A percentile compares a stretch with the other conserved stretches of the same genome.
Evolutionary conservation across 1,140 invertebrate species (phyloP).

Genomic region (Magallana angulata): DNA sequence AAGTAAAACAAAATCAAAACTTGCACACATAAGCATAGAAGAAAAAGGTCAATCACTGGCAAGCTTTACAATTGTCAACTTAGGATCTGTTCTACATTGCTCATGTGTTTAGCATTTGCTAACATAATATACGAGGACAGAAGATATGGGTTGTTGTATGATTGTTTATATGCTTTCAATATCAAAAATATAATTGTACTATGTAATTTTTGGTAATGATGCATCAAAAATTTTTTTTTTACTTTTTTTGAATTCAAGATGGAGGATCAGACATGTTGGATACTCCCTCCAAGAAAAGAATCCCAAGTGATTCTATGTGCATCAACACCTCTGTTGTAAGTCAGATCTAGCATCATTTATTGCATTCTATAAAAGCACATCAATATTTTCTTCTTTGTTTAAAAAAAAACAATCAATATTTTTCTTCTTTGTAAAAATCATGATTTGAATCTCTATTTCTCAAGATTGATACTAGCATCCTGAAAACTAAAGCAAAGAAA

Average conservation of each 20-base stretch:
- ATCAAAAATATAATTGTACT: too few species aligned
- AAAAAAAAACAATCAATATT: background rate
- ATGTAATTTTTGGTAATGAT: too few species aligned
- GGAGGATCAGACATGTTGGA: background rate
- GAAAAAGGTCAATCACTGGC: too few species aligned
- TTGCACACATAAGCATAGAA: too few species aligned
- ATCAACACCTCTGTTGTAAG: conserved; percentile 8
- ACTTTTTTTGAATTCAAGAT: background rate
- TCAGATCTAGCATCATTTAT: background rate
- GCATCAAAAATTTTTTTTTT: too few species aligned
- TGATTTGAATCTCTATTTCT: background rate
- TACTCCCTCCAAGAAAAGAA: background rate
- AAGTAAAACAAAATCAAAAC: too few species aligned
- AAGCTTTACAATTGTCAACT: too few species aligned
- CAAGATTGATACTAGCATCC: background rate
- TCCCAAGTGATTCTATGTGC: background rate
- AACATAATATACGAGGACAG: too few species aligned
- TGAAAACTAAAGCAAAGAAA: conserved; percentile 24
- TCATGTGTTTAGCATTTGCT: too few species aligned
- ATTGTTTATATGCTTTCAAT: too few species aligned
- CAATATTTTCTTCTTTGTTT: background rate
- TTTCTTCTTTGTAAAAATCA: background rate
- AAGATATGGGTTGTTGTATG: too few species aligned
- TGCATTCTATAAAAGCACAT: background rate
- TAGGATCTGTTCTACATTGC: too few species aligned